Evolutionary conservation across 2,888 invertebrate genomes (phyloP), one percentile per base, ranked within the genome.

Genomic region (Drosophila yooni): DNA sequence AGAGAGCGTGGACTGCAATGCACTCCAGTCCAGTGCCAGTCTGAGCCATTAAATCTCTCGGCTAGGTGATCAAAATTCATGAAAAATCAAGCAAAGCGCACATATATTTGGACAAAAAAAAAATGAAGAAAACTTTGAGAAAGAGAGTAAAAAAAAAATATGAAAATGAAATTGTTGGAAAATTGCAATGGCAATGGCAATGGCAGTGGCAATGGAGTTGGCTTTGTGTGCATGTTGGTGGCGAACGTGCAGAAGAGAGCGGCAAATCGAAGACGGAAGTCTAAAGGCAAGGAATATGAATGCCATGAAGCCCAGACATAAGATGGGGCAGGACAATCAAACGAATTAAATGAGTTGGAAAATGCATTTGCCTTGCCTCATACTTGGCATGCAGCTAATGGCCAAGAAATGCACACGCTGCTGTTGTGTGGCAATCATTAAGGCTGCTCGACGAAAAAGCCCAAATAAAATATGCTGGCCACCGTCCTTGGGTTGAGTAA

Each of bases 111-210:
- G 58, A 65, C 33, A 11, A 2, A 10, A 10, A 33, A 0, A 46
- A 25, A 58, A 43, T 33, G 46, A 74, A 65, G 52, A 68, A 63
- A 74, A 56, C 63, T 57, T 54, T 58, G 59, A 31, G 31, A 18
- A 70, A 51, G 64, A 75, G 69, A 56, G 43, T 68, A 76, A 66
- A 53, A 69, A 21, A 21, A 71, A 76, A 76, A 78, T 77, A 78
- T 80, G 63, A 82, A 82, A 76, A 81, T 81, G 59, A 81, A 83
- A 84, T 81, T 66, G 82, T 76, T 77, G 82, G 74, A 83, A 83
- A 84, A 82, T 83, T 79, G 82, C 74, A 74, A 69, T 63, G 60
- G 67, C 70, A 61, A 68, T 65, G 69, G 57, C 50, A 40, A 2
- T 64, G 54, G 63, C 33, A 21, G 21, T 21, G 33, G 53, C 33